These are phyloP conservation scores for Telmatochromis brachygnathus DNA, from an alignment of 2,113 vertebrate genomes.

Conservation along the genomic window DNA sequence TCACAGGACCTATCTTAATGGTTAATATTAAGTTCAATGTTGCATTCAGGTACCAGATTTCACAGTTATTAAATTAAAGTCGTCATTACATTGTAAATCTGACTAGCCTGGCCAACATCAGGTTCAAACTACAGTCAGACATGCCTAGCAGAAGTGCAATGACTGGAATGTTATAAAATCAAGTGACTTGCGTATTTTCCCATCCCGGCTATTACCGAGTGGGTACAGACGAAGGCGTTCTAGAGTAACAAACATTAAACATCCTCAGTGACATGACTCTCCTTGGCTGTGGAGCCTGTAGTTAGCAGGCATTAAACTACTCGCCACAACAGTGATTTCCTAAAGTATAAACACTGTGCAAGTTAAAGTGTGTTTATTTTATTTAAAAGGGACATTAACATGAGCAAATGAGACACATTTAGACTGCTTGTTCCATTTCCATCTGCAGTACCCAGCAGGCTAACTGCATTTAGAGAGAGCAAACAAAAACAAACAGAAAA, in stretches of 20 bases:
- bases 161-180: neutral
- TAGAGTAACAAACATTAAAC: neutral
- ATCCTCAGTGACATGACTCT: neutral
- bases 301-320: neutral
- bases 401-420: neutral
- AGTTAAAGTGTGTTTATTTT: neutral
- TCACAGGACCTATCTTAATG: neutral
- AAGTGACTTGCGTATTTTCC: neutral
- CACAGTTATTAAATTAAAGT: neutral
- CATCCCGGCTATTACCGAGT: neutral
- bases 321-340: neutral
- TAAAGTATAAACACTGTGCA: neutral
- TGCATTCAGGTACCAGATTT: neutral
- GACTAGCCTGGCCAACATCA: neutral
- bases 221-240: neutral
- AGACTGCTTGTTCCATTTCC: neutral
- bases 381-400: neutral
- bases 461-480: neutral
- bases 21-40: neutral
- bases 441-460: neutral
- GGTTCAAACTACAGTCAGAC: neutral
- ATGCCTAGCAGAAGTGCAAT: neutral
- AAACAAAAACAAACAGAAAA: neutral
- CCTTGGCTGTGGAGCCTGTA: neutral
- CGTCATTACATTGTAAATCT: neutral